These are phyloP conservation scores for Calliphora vicina DNA, from an alignment of 1,140 invertebrate genomes.

Conservation along the genomic window DNA sequence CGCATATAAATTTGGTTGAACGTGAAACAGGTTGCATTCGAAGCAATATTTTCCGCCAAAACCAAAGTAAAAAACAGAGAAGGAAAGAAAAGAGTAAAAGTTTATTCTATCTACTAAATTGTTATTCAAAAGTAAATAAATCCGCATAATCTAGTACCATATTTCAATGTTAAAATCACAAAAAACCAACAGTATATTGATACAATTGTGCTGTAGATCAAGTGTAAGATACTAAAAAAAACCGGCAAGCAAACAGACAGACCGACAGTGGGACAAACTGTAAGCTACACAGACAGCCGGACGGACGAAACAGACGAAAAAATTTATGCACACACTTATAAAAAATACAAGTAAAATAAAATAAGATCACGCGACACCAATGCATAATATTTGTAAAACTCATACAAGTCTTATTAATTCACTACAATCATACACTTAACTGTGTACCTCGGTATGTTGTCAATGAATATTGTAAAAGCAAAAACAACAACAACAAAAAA, in stretches of 20 bases:
- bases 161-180: slow-evolving; percentile 17
- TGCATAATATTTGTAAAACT: slow-evolving; percentile 19
- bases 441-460: neutral
- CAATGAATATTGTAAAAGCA: too few relatives aligned
- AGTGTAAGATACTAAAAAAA: neutral
- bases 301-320: neutral
- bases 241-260: neutral
- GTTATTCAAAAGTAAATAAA: slow-evolving; percentile 5
- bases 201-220: slow-evolving; percentile 12
- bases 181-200: neutral
- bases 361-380: slow-evolving; percentile 22
- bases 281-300: neutral
- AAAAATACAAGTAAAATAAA: neutral
- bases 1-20: slow-evolving; percentile 17
- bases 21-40: slow-evolving; percentile 22
- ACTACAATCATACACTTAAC: neutral
- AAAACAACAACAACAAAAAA: too few relatives aligned
- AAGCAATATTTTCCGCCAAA: neutral
- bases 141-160: slow-evolving; percentile 28
- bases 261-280: neutral
- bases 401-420: neutral
- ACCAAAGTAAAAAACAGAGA: neutral
- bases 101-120: neutral
- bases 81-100: neutral
- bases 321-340: neutral